These are phyloP conservation scores for Meriones psammophilus DNA, from an alignment of 2,797 vertebrate genomes.

Conservation along the genomic window DNA sequence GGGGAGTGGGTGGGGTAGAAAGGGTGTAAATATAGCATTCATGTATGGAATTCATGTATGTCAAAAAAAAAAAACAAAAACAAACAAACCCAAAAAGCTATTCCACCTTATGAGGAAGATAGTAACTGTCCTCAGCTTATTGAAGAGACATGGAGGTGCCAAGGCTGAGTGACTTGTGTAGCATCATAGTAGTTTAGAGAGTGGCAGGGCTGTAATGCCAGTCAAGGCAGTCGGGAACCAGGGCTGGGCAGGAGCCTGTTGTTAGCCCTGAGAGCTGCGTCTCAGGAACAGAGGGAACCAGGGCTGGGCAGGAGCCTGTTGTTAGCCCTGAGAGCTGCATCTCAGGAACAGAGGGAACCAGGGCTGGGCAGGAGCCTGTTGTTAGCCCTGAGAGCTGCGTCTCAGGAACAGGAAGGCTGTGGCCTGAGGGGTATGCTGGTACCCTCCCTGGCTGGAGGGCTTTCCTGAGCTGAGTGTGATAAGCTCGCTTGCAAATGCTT, in stretches of 20 bases:
- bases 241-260: not conserved
- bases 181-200: not conserved
- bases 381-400: rapidly evolving
- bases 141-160: not conserved
- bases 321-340: rapidly evolving
- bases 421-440: not conserved
- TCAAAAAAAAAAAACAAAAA: not conserved
- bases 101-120: not conserved
- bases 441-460: not conserved
- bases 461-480: not conserved
- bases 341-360: not conserved
- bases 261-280: rapidly evolving
- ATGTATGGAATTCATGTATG: not conserved
- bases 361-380: not conserved
- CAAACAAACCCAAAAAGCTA: not conserved
- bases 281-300: no score
- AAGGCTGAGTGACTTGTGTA: not conserved
- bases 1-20: not conserved
- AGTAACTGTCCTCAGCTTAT: not conserved
- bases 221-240: not conserved
- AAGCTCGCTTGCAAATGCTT: not conserved
- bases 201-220: not conserved
- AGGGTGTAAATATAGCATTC: not conserved
- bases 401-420: not conserved
- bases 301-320: not conserved